Evolutionary conservation across 2,113 vertebrate species (phyloP).

Genomic region (Prionailurus bengalensis): DNA sequence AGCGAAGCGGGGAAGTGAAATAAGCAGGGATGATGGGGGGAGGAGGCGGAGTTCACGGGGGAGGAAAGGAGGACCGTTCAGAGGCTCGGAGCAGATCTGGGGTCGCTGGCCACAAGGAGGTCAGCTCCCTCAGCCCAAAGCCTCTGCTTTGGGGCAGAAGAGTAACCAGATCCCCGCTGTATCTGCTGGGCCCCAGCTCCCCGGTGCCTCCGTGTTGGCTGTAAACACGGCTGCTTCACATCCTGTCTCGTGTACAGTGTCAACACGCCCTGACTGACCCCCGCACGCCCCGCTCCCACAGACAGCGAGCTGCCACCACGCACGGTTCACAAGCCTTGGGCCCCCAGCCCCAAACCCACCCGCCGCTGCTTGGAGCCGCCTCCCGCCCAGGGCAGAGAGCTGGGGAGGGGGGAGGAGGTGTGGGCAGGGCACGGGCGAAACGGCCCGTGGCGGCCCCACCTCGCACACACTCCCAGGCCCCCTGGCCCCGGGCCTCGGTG

Average conservation of each 20-base stretch:
- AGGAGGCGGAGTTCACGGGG: neutral
- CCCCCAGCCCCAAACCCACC: neutral
- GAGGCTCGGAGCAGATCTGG: neutral
- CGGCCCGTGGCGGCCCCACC: too few species aligned
- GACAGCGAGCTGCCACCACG: neutral
- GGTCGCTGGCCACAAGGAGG: neutral
- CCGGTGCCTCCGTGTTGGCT: slow-evolving; percentile 66
- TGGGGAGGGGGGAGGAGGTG: neutral
- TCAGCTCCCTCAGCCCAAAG: neutral
- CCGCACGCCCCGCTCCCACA: neutral
- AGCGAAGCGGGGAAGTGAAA: neutral
- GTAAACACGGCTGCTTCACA: slow-evolving; percentile 67
- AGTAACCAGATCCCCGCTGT: slow-evolving; percentile 76
- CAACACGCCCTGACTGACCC: slow-evolving; percentile 75
- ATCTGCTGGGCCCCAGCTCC: neutral
- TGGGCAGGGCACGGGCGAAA: neutral
- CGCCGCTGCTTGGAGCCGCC: neutral
- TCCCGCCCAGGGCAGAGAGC: neutral
- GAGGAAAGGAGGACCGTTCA: neutral
- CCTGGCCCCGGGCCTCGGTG: neutral
- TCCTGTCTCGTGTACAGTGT: slow-evolving; percentile 61
- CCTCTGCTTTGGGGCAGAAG: neutral
- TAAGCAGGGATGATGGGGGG: too few species aligned
- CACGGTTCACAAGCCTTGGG: neutral
- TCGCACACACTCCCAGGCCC: neutral